Evolutionary conservation across 2,113 vertebrate genomes (phyloP).

Genomic region (Varanus salvator): DNA sequence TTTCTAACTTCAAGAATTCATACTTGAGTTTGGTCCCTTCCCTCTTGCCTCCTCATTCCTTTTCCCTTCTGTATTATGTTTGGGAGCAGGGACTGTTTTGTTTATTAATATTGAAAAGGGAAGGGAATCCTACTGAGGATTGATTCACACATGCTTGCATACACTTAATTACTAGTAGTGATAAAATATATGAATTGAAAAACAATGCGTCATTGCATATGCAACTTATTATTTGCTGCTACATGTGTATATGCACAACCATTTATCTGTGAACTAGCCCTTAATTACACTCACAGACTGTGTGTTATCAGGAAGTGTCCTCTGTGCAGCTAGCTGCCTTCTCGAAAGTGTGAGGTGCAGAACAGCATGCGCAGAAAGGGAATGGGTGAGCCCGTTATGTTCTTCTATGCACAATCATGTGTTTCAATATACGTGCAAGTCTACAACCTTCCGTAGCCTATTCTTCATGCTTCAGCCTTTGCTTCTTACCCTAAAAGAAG

Average conservation of each 20-base stretch:
- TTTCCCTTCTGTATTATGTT: not conserved
- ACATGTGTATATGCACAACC: not conserved
- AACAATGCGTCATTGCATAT: not conserved
- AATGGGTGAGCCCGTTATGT: constrained; percentile 1
- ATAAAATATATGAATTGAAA: not conserved
- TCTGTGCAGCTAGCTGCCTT: not conserved
- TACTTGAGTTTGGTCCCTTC: not conserved
- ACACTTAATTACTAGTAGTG: not conserved
- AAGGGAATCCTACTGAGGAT: not conserved
- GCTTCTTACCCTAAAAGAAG: constrained; percentile 61
- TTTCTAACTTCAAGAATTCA: not conserved
- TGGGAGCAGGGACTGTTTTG: not conserved
- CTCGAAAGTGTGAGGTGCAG: not conserved
- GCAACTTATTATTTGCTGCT: not conserved
- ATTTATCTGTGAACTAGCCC: not conserved
- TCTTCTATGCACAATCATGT: constrained; percentile 14
- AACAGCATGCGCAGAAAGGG: not conserved
- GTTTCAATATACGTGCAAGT: constrained; percentile 48
- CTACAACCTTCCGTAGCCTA: constrained; percentile 55
- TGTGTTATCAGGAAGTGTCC: not conserved
- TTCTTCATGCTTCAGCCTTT: constrained; percentile 68
- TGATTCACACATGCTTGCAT: not conserved
- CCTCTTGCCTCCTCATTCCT: not conserved
- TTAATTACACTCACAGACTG: not conserved
- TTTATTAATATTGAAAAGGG: not conserved